These are phyloP conservation scores for Rapana venosa DNA, from an alignment of 2,888 invertebrate genomes.

Conservation along the genomic window DNA sequence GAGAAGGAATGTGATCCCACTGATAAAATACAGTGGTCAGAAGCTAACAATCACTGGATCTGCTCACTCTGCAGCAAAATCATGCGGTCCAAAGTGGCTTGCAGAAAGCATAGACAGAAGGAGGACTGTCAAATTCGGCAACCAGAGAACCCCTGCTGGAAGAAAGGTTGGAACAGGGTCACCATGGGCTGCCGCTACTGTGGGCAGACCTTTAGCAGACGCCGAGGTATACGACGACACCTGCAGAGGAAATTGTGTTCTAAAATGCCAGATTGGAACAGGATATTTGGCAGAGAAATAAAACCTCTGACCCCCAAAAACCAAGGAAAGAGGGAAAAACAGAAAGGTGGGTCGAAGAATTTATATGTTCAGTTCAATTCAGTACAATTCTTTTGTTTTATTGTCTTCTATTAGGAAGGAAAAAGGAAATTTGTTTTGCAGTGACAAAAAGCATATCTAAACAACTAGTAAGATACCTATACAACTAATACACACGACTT, in stretches of 20 bases:
- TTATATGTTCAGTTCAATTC: no score
- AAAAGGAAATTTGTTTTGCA: no score
- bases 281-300: neutral
- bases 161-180: neutral
- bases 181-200: slow-evolving; percentile 16
- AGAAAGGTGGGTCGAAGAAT: no score
- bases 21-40: neutral
- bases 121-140: neutral
- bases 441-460: no score
- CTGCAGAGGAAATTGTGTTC: neutral
- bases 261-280: neutral
- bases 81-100: neutral
- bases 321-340: no score
- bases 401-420: no score
- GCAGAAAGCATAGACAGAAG: neutral
- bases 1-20: neutral
- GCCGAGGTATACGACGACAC: neutral
- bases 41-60: neutral
- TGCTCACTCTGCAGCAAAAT: neutral
- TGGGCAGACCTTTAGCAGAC: neutral
- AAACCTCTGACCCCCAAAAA: no score
- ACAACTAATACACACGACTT: no score
- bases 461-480: no score
- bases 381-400: no score
- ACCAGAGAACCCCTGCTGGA: neutral